Base-by-base conservation (phyloP, 2,888 invertebrate species). In the Drepana falcataria region DNA sequence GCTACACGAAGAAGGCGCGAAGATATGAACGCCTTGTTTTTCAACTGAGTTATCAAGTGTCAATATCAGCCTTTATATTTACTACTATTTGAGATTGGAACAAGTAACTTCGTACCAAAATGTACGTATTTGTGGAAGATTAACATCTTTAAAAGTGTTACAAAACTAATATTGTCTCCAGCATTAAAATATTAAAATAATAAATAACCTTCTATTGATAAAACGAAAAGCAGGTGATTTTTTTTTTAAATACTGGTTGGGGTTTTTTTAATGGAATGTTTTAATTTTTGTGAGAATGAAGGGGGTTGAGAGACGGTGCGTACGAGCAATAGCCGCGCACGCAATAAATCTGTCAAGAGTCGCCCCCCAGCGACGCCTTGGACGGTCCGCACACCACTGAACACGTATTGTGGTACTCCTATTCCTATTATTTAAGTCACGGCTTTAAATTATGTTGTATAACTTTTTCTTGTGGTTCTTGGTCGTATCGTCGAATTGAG, bases 311-410 rank as follows among this genome's bases (percentile, higher is more conserved):
- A 67, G 61, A 65, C 68, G 71, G 64, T 77, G 75, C 75, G 78
- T 76, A 75, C 76, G 77, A 77, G 81, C 76, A 76, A 77, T 21
- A 73, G 77, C 82, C 83, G 80, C 83, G 82, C 81, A 81, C 79
- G 82, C 83, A 68, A 82, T 87, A 87, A 87, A 87, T 87, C 87
- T 87, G 86, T 86, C 87, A 87, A 67, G 71, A 71, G 73, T 66
- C 73, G 75, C 76, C 83, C 81, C 81, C 79, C 79, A 73, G 78
- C 80, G 78, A 82, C 78, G 78, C 73, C 77, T 77, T 73, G 80
- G 75, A 81, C 77, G 71, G 80, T 80, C 73, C 71, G 78, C 79
- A 79, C 74, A 71, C 61, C 64, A 76, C 72, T 67, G 54, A 56
- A 57, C 58, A 57, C 59, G 66, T 73, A 69, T 73, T 66, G 62